Percentiles rank a stretch among this genome's conserved stretches.
phyloP scores from a whole-genome alignment of 2,888 invertebrate species.

The Portevinia maculata region DNA sequence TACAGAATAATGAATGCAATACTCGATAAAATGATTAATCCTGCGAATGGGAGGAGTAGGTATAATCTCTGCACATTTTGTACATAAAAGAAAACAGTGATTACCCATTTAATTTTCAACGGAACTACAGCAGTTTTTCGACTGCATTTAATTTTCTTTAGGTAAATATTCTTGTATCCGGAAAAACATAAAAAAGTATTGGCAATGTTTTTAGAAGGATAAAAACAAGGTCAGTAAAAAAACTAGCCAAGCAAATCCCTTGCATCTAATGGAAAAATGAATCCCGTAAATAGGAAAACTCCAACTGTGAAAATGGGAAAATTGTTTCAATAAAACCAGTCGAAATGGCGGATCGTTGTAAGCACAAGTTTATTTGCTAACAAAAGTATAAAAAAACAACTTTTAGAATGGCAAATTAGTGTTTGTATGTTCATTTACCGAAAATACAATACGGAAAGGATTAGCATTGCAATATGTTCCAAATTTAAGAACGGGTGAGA shows the following conservation, averaged over 20 bases:
- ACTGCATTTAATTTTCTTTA: slow-evolving; percentile 24
- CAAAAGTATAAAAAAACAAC: not conserved
- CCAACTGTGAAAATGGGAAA: slow-evolving; percentile 16
- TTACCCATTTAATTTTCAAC: slow-evolving; percentile 32
- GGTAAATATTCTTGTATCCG: slow-evolving; percentile 17
- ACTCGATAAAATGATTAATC: too few relatives aligned
- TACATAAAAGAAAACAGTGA: slow-evolving; percentile 9
- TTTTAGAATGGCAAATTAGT: slow-evolving; percentile 9
- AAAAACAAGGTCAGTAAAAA: not conserved
- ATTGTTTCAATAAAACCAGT: slow-evolving; percentile 13
- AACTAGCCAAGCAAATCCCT: slow-evolving; percentile 9
- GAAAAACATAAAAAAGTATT: slow-evolving; percentile 21
- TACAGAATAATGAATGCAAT: too few relatives aligned
- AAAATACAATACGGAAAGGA: not conserved
- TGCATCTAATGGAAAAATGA: slow-evolving; percentile 49
- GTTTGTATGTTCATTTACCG: slow-evolving; percentile 1
- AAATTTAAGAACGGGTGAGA: not conserved
- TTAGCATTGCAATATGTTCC: not conserved
- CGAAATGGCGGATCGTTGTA: not conserved
- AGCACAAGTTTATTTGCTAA: not conserved
- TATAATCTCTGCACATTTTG: too few relatives aligned
- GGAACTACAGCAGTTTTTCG: slow-evolving; percentile 30
- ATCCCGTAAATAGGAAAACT: slow-evolving; percentile 38
- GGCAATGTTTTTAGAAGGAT: not conserved
- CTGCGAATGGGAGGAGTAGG: too few relatives aligned